A percentile compares a stretch with the other conserved stretches of the same genome.
Evolutionary conservation across 2,113 vertebrate genomes (phyloP).

Genomic region (Peromyscus californicus): DNA sequence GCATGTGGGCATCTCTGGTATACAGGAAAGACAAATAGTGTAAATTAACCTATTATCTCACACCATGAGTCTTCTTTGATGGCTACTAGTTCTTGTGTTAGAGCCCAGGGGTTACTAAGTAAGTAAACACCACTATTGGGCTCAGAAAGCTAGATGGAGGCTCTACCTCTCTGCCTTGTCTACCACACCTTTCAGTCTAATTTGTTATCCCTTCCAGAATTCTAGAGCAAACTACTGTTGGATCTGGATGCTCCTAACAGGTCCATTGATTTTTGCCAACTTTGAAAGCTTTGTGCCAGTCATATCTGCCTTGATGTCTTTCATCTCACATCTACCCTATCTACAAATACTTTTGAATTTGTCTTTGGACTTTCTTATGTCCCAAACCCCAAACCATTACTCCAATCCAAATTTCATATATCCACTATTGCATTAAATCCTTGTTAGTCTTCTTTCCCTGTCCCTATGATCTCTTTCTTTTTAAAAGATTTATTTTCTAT

Average conservation of each 20-base stretch:
- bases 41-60: neutral
- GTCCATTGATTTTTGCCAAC: neutral
- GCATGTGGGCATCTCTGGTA: neutral
- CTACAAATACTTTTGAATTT: neutral
- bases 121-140: neutral
- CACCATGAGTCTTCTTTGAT: neutral
- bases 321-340: neutral
- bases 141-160: neutral
- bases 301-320: neutral
- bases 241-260: neutral
- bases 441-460: neutral
- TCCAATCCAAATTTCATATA: neutral
- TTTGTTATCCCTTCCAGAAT: neutral
- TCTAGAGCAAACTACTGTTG: neutral
- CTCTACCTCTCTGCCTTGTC: neutral
- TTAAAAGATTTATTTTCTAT: slow-evolving; percentile 4
- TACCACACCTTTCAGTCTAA: neutral
- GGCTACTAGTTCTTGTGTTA: neutral
- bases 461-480: neutral
- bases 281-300: neutral
- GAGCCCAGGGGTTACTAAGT: neutral
- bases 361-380: neutral
- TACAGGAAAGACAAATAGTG: neutral
- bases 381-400: neutral
- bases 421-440: neutral